Conservation (phyloP, 2,888 invertebrate species). For the Plusia festucae region DNA sequence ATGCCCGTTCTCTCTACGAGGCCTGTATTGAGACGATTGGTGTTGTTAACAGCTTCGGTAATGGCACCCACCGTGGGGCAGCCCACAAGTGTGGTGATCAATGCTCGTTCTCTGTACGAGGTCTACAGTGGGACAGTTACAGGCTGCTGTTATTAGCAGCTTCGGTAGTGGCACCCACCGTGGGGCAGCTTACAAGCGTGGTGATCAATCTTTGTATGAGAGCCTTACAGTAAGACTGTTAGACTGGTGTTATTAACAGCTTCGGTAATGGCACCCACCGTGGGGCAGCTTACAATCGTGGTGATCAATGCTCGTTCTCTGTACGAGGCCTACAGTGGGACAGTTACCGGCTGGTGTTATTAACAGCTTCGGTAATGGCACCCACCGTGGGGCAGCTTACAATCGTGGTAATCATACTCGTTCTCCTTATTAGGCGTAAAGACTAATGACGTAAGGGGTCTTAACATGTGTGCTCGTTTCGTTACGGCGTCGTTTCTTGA, state of each 20-base stretch:
- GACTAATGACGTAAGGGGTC: not conserved
- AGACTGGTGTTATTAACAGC: too few species aligned
- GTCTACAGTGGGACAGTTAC: too few species aligned
- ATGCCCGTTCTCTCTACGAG: too few species aligned
- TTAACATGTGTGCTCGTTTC: conserved; percentile 1
- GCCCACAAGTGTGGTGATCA: too few species aligned
- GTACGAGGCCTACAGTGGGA: not conserved
- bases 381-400: not conserved
- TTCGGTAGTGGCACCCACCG: conserved; percentile 1
- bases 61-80: too few species aligned
- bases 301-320: too few species aligned
- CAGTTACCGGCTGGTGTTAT: conserved; percentile 4
- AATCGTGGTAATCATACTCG: not conserved
- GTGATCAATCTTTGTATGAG: too few species aligned
- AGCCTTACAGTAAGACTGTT: too few species aligned
- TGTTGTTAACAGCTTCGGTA: too few species aligned
- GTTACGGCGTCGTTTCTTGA: not conserved
- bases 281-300: too few species aligned
- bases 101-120: not conserved
- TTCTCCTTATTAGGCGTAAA: not conserved
- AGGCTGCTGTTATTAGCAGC: not conserved
- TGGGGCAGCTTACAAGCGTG: not conserved
- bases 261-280: too few species aligned
- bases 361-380: not conserved
- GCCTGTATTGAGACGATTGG: too few species aligned